Conservation (phyloP, 2,797 vertebrate species). For the Poecile montanus region DNA sequence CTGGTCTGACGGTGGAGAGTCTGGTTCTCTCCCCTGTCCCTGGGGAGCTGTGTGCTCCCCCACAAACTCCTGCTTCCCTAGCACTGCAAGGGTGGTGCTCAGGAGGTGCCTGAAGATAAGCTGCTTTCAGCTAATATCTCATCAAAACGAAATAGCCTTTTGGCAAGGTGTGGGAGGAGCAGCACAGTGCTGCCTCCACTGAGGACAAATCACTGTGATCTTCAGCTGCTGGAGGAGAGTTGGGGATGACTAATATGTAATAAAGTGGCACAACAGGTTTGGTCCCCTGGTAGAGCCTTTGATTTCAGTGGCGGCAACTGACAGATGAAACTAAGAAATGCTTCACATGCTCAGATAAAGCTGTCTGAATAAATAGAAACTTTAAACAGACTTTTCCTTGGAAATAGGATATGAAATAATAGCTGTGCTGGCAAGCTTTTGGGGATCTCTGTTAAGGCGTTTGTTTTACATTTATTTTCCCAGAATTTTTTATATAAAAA, state of each 20-base stretch:
- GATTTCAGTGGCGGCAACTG: not conserved
- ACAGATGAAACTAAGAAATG: not conserved
- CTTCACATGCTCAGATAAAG: not conserved
- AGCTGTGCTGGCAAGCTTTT: not conserved
- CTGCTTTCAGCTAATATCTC: not conserved
- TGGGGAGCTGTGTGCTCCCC: accelerated
- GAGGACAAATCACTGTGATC: conserved; percentile 4
- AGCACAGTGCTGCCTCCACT: accelerated
- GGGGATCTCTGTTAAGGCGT: not conserved
- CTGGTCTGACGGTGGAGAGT: accelerated
- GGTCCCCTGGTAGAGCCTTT: conserved; percentile 8
- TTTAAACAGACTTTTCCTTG: not conserved
- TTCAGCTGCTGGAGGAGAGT: not conserved
- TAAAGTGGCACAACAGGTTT: not conserved
- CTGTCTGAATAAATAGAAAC: not conserved
- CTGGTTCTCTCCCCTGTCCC: accelerated
- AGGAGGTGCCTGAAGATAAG: not conserved
- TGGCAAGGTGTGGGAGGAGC: conserved; percentile 2
- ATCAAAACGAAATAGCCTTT: conserved; percentile 2
- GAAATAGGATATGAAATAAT: not conserved
- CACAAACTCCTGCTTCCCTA: not conserved
- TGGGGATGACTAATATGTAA: conserved; percentile 11
- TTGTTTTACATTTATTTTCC: not conserved
- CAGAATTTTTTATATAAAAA: not conserved
- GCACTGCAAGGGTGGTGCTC: accelerated